phyloP scores from a whole-genome alignment of 23 tunicate genomes.

The Phallusia fumigata region DNA sequence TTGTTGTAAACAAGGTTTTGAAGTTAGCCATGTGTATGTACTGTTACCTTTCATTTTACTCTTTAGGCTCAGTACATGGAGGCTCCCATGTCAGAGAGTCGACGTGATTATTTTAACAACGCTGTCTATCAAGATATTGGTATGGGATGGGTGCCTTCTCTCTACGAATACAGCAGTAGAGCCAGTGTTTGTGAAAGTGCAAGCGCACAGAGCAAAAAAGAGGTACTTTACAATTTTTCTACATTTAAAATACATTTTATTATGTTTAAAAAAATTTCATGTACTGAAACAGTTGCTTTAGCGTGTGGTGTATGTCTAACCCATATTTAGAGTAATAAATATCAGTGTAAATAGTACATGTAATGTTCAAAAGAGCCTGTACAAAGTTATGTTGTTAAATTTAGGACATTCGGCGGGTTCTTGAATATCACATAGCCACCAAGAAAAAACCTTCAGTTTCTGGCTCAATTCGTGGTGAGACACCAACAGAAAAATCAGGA shows the following conservation, averaged over 20 bases:
- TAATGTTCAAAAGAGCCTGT: no score
- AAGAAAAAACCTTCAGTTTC: conserved; percentile 21
- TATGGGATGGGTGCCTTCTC: conserved; percentile 87
- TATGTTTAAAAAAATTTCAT: no score
- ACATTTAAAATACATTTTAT: no score
- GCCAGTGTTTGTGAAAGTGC: conserved; percentile 90
- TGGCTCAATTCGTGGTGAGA: background rate
- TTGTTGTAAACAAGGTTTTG: no score
- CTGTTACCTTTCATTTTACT: background rate
- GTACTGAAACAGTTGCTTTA: no score
- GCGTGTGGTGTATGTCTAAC: no score
- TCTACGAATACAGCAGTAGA: conserved; percentile 81
- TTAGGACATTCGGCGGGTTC: conserved; percentile 33
- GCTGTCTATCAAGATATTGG: conserved; percentile 78
- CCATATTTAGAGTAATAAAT: no score
- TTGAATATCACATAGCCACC: conserved; percentile 26
- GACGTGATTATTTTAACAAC: conserved; percentile 61
- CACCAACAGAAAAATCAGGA: background rate
- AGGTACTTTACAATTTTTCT: conserved; percentile 49
- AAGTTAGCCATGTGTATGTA: no score
- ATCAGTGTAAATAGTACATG: no score
- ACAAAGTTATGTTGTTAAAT: no score
- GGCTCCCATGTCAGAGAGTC: conserved; percentile 29
- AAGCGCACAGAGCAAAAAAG: conserved; percentile 56
- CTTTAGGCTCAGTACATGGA: background rate